Percentiles rank a stretch among this genome's conserved stretches.
Evolutionary conservation across 2,888 invertebrate genomes (phyloP).

Genomic region (Slavum lentiscoides): DNA sequence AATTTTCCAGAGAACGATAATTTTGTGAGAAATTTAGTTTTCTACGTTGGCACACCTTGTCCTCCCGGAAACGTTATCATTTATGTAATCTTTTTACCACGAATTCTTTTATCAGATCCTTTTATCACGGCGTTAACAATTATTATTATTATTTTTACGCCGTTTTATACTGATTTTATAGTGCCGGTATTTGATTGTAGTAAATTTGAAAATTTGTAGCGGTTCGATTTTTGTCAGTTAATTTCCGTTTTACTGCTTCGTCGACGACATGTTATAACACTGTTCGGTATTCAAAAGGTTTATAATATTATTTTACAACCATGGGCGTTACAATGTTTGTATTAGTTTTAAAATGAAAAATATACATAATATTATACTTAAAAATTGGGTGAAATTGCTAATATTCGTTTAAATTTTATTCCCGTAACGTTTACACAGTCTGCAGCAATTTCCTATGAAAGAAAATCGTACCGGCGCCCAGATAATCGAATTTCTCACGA

Average conservation of each 20-base stretch:
- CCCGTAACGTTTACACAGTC: conserved; percentile 62
- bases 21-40: too few species aligned
- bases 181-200: not conserved
- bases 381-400: not conserved
- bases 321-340: conserved; percentile 51
- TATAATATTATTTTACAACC: not conserved
- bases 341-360: not conserved
- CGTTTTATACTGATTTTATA: too few species aligned
- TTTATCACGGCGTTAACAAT: too few species aligned
- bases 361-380: not conserved
- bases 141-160: too few species aligned
- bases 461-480: conserved; percentile 90
- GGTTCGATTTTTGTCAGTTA: not conserved
- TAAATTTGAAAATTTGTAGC: not conserved
- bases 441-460: conserved; percentile 84
- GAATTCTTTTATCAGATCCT: too few species aligned
- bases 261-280: not conserved
- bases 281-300: not conserved
- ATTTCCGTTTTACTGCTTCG: not conserved
- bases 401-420: not conserved
- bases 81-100: too few species aligned
- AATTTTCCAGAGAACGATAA: too few species aligned
- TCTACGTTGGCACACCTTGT: too few species aligned
- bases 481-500: conserved; percentile 83
- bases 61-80: too few species aligned